Base-by-base conservation (phyloP, 2,797 vertebrate genomes). In the Podarcis lilfordi region DNA sequence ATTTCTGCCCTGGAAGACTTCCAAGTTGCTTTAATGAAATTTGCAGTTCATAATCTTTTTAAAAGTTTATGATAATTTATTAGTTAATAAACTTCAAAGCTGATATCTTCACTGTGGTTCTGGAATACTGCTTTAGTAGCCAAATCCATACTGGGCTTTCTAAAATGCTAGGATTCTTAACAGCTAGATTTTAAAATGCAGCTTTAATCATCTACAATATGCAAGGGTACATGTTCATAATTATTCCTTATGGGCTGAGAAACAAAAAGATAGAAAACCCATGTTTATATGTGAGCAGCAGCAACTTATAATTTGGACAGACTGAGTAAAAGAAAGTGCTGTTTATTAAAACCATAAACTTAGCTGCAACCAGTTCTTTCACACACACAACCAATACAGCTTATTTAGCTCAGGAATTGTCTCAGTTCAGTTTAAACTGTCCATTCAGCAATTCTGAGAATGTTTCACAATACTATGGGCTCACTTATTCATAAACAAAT, bases 401-500 rank as follows among this genome's bases (percentile, higher is more conserved):
- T 95, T 92, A 93, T 92, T 97, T 95, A 92, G 92, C 94, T 95
- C 87, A 92, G 93, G 94, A 95, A 95, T 90, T 92, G 27, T 79
- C 93, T 92, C 92, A 92, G 92, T 94, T 91, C 79, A 80, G 27
- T 89, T 96, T 90, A 95, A 96, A 96, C 90, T 95, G 95, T 92
- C 95, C 92, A 96, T 96, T 97, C 96, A 97, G 96, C 96, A 95
- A 0, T 93, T 92, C 93, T 95, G 92, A 95, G 91, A 91, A 90
- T 96, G 94, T 96, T 95, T 96, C 92, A 91, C 95, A 95, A 95
- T 96, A 95, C 88, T 91, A 97, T 96, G 97, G 93, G 92, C 95
- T 94, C 95, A 94, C 95, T 97, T 95, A 96, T 97, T 96, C 96
- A 96, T 96, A 97, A 97, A 97, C 96, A 97, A 97, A 97, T 97